Base-by-base conservation (phyloP, 2,113 vertebrate species). In the Silurus asotus region DNA sequence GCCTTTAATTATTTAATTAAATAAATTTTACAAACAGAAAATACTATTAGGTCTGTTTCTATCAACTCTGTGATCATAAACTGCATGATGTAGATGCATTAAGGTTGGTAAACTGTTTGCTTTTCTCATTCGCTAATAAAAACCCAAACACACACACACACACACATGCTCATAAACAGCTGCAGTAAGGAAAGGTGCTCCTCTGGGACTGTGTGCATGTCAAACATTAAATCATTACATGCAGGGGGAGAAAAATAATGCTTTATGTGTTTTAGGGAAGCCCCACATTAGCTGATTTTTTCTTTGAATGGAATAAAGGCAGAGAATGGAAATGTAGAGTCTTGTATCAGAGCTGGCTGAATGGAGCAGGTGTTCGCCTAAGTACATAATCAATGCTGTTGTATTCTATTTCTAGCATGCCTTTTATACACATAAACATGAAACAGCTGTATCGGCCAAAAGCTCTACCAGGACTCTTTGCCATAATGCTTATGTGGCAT, bases 201-300 rank as follows among this genome's bases (percentile, higher is more conserved):
- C 77, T 76, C 65, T 20, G 83, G 83, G 84, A 88, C 17, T 64
- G 84, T 81, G 89, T 72, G 82, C 56, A 82, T 69, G 62, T 13
- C 45, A 91, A 88, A 79, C 49, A 55, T 51, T 70, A 81, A 92
- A 90, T 93, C 91, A 89, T 90, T 91, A 88, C 81, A 45, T 56
- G 70, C 80, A 88, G 88, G 88, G 87, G 89, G 91, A 85, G 88
- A 79, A 90, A 91, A 90, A 88, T 59, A 86, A 82, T 70, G n/a
- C n/a, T 76, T 65, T 82, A 81, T 55, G 56, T 83, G 78, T 58
- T 78, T 81, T 70, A 86, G 79, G 86, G 84, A 87, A 89, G 88
- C 69, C 69, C 53, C 20, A 49, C 55, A 83, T 76, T 75, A 67
- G 84, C 84, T 87, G 86, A 55, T n/a, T n/a, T 59, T 59, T 86